A percentile compares a stretch with the other conserved stretches of the same genome.
These are phyloP conservation scores for Hylaea fasciaria DNA, from an alignment of 2,888 invertebrate species.

Conservation along the genomic window DNA sequence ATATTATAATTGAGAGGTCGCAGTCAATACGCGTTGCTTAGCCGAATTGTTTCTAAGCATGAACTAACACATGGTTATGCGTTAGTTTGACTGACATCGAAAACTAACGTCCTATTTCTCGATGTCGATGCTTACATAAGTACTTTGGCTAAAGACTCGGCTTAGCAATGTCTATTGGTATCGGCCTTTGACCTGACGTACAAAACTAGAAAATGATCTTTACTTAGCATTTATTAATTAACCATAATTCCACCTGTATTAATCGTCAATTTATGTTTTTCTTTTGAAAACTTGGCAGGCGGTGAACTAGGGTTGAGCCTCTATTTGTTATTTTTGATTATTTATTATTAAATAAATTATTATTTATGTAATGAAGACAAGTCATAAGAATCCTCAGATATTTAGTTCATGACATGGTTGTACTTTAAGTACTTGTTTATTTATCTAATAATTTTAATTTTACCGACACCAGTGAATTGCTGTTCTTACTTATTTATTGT, in stretches of 20 bases:
- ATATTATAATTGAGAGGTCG: too few relatives aligned
- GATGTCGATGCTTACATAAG: background rate
- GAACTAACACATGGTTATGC: too few relatives aligned
- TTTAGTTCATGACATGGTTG: conserved; percentile 11
- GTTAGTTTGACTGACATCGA: too few relatives aligned
- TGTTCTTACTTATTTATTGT: too few relatives aligned
- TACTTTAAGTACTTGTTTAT: conserved; percentile 4
- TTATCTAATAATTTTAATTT: conserved; percentile 2
- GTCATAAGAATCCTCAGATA: conserved; percentile 20
- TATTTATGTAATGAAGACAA: conserved; percentile 1
- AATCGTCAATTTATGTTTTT: too few relatives aligned
- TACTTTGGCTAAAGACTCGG: background rate
- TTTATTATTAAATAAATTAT: background rate
- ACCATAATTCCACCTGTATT: too few relatives aligned
- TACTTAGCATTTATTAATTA: background rate
- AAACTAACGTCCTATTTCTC: too few relatives aligned
- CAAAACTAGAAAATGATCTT: conserved; percentile 12
- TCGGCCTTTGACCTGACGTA: background rate
- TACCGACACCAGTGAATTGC: too few relatives aligned
- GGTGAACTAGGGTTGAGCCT: too few relatives aligned
- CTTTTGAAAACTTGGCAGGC: too few relatives aligned
- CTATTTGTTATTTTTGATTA: background rate
- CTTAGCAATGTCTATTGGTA: background rate
- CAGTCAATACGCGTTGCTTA: too few relatives aligned
- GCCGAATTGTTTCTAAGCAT: too few relatives aligned